Evolutionary conservation across 2,113 vertebrate species (phyloP).

Genomic region (Elgaria multicarinata): DNA sequence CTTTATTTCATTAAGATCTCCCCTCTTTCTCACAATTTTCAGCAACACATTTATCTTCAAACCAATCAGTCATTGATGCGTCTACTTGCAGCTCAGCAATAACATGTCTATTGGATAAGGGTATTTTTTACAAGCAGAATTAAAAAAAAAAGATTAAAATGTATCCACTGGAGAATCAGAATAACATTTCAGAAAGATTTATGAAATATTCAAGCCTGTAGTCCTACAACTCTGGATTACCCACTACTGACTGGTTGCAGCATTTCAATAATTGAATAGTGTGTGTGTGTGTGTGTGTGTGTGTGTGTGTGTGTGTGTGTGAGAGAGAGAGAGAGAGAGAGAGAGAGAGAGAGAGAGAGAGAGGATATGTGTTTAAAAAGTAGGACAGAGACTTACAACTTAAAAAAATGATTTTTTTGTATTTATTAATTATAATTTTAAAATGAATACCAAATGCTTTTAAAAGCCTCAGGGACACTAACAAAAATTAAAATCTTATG

Average conservation of each 20-base stretch:
- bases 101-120: neutral
- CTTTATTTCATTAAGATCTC: neutral
- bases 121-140: neutral
- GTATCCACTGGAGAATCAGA: neutral
- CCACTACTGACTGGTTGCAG: neutral
- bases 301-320: no score
- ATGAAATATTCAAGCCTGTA: neutral
- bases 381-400: neutral
- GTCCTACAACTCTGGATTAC: neutral
- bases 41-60: neutral
- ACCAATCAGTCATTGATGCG: neutral
- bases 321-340: no score
- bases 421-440: neutral
- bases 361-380: neutral
- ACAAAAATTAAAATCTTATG: neutral
- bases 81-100: no score
- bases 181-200: neutral
- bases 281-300: no score
- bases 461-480: neutral
- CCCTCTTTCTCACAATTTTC: neutral
- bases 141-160: neutral
- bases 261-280: neutral
- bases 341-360: no score
- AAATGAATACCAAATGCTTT: neutral
- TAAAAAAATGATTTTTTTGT: neutral